A percentile compares a stretch with the other conserved stretches of the same genome.
Evolutionary conservation across 2,888 invertebrate genomes (phyloP).

Genomic region (Spilosoma lubricipeda): DNA sequence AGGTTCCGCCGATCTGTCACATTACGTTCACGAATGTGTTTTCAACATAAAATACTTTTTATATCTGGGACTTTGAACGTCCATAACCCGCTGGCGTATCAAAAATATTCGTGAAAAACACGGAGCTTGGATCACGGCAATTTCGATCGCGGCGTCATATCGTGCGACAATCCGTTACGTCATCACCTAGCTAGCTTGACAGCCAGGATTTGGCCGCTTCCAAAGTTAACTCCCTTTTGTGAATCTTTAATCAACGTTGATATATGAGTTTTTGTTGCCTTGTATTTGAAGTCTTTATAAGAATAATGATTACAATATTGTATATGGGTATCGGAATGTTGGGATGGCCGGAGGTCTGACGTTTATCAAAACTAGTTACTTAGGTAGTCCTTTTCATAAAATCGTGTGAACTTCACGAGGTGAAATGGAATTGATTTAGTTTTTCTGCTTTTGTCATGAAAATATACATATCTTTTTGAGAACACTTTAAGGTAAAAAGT

Average conservation of each 20-base stretch:
- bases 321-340: no score
- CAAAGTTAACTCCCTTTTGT: background rate
- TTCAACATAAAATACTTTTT: conserved; percentile 9
- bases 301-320: background rate
- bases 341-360: no score
- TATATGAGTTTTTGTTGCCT: background rate
- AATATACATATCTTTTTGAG: no score
- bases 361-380: no score
- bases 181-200: conserved; percentile 9
- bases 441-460: no score
- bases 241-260: background rate
- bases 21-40: background rate
- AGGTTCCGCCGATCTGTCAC: background rate
- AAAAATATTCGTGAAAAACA: conserved; percentile 17
- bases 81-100: conserved; percentile 10
- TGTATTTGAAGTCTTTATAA: background rate
- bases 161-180: conserved; percentile 9
- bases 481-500: no score
- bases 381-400: no score
- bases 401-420: no score
- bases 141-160: conserved; percentile 13
- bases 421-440: no score
- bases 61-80: background rate
- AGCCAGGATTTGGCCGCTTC: conserved; percentile 10
- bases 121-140: conserved; percentile 5